Percentiles rank a stretch among this genome's conserved stretches.
Evolutionary conservation across 2,888 invertebrate genomes (phyloP).

Genomic region (Sphinx pinastri): DNA sequence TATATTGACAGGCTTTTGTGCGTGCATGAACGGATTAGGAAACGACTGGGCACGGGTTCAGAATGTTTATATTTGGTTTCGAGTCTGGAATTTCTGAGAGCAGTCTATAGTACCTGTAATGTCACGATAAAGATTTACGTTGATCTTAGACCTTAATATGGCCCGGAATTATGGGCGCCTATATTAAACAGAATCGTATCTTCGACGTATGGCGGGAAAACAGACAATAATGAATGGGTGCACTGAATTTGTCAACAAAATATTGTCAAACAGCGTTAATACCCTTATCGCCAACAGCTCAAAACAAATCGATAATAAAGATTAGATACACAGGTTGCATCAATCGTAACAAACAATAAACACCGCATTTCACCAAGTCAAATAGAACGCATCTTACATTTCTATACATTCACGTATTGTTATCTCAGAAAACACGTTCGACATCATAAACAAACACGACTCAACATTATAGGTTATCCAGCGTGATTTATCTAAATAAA

Average conservation of each 20-base stretch:
- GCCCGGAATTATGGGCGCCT: too few species aligned
- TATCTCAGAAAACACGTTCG: not conserved
- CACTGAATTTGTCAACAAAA: not conserved
- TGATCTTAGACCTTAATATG: too few species aligned
- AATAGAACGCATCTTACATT: not conserved
- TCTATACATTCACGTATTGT: not conserved
- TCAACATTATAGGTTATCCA: conserved; percentile 55
- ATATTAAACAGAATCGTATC: not conserved
- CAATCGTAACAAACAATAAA: not conserved
- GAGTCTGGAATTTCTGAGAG: too few species aligned
- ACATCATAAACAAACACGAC: conserved; percentile 18
- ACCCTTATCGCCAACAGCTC: not conserved
- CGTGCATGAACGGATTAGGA: too few species aligned
- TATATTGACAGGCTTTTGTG: too few species aligned
- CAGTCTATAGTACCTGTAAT: too few species aligned
- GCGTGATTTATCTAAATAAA: conserved; percentile 58
- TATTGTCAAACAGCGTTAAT: not conserved
- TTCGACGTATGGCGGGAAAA: not conserved
- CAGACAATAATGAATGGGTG: not conserved
- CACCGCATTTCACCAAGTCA: not conserved
- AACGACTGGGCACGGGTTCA: too few species aligned
- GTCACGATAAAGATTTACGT: too few species aligned
- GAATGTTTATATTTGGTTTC: too few species aligned
- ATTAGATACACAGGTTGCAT: not conserved
- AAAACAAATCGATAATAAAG: not conserved